A percentile compares a stretch with the other conserved stretches of the same genome.
Conservation (phyloP, 2,113 vertebrate genomes). For the Colius striatus region DNA sequence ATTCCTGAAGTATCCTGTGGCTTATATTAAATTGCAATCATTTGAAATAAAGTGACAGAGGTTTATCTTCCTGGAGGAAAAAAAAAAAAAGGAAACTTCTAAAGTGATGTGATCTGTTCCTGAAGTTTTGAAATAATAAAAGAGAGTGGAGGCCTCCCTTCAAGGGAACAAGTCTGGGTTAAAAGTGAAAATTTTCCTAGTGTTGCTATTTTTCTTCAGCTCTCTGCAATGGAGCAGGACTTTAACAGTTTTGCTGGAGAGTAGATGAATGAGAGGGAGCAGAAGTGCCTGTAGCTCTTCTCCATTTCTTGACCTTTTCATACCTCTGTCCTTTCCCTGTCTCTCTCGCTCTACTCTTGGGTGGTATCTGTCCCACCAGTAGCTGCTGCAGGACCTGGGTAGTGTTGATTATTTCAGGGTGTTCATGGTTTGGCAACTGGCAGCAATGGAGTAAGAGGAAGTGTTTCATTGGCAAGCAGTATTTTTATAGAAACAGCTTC, state of each 20-base stretch:
- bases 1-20: constrained; percentile 63
- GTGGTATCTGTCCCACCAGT: neutral
- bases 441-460: neutral
- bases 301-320: neutral
- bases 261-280: neutral
- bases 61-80: constrained; percentile 42
- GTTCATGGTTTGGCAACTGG: neutral
- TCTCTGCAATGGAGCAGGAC: neutral
- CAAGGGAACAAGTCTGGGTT: neutral
- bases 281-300: neutral
- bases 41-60: constrained; percentile 63
- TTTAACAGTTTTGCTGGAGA: neutral
- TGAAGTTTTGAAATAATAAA: neutral
- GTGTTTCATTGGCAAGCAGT: neutral
- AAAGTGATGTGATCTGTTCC: neutral
- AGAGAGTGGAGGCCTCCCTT: neutral
- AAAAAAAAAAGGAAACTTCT: constrained; percentile 15
- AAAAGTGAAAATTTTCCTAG: neutral
- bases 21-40: constrained; percentile 54
- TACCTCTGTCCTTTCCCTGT: neutral
- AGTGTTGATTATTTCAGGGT: neutral
- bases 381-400: neutral
- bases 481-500: neutral
- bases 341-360: neutral
- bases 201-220: neutral